phyloP scores from a whole-genome alignment of 2,113 vertebrate genomes.

The Sciurus niger region DNA sequence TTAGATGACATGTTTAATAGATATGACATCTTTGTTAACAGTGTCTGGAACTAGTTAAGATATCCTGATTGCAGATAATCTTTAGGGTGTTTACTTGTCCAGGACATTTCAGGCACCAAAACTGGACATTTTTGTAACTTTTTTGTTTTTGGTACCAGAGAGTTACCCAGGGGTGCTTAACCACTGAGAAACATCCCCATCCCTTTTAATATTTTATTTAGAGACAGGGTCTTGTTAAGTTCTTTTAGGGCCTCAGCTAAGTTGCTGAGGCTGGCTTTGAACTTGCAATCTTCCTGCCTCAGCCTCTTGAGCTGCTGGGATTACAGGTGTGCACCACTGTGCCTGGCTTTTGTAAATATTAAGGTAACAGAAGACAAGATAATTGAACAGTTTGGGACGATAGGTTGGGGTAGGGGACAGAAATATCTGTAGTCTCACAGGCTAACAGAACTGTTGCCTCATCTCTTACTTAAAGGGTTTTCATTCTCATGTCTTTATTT shows the following conservation, averaged over 20 bases:
- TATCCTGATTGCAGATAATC: constrained; percentile 25
- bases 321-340: too few relatives aligned
- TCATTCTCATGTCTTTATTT: constrained; percentile 55
- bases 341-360: neutral
- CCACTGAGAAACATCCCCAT: too few relatives aligned
- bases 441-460: constrained; percentile 5
- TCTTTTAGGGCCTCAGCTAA: too few relatives aligned
- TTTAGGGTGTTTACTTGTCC: constrained; percentile 30
- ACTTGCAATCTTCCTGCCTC: too few relatives aligned
- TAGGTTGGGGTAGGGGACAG: neutral
- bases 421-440: neutral
- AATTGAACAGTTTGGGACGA: constrained; percentile 42
- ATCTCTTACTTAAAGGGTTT: constrained; percentile 32
- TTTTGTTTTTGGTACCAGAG: too few relatives aligned
- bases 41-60: constrained; percentile 50
- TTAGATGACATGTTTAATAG: constrained; percentile 10
- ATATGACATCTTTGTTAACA: constrained; percentile 44
- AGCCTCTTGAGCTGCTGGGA: too few relatives aligned
- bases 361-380: neutral
- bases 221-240: too few relatives aligned
- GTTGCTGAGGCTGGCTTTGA: too few relatives aligned
- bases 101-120: constrained; percentile 6
- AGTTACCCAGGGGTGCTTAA: too few relatives aligned
- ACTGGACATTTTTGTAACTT: neutral
- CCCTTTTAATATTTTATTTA: too few relatives aligned